Evolutionary conservation across 2,113 vertebrate genomes (phyloP).

Genomic region (Cyrtonyx montezumae): DNA sequence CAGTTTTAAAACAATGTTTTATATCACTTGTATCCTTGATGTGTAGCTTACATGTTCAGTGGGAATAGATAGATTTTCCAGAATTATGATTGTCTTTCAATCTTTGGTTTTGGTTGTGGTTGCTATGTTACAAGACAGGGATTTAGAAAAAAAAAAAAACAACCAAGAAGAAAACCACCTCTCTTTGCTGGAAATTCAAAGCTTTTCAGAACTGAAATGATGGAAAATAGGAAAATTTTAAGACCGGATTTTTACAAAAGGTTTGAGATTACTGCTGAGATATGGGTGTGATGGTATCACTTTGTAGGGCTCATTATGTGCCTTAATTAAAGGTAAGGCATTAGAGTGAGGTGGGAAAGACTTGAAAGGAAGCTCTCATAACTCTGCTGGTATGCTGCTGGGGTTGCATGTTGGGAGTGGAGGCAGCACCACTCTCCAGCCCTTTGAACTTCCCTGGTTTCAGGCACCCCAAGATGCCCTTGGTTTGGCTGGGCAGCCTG

Average conservation of each 20-base stretch:
- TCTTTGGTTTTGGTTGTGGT: conserved; percentile 58
- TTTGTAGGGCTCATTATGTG: not conserved
- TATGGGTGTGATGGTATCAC: not conserved
- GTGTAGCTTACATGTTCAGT: conserved; percentile 54
- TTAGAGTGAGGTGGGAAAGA: not conserved
- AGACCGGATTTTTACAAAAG: not conserved
- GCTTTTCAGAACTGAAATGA: conserved; percentile 42
- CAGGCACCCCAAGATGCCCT: not conserved
- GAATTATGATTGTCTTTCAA: conserved; percentile 72
- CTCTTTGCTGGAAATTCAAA: conserved; percentile 36
- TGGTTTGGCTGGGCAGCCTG: not conserved
- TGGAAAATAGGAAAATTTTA: conserved; percentile 24
- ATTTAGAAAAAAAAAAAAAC: not conserved
- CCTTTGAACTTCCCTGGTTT: not conserved
- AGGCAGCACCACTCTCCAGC: fast-evolving
- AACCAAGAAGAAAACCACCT: too few species aligned
- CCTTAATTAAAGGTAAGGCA: not conserved
- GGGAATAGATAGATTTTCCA: conserved; percentile 71
- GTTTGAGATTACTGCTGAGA: not conserved
- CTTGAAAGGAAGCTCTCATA: not conserved
- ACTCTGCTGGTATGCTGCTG: not conserved
- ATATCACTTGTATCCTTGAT: conserved; percentile 38
- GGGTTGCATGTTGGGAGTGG: not conserved
- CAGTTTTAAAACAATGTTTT: conserved; percentile 65
- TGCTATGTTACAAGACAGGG: conserved; percentile 54